Percentiles rank a stretch among this genome's conserved stretches.
phyloP scores from a whole-genome alignment of 2,113 vertebrate species.

The Peucedramus taeniatus region DNA sequence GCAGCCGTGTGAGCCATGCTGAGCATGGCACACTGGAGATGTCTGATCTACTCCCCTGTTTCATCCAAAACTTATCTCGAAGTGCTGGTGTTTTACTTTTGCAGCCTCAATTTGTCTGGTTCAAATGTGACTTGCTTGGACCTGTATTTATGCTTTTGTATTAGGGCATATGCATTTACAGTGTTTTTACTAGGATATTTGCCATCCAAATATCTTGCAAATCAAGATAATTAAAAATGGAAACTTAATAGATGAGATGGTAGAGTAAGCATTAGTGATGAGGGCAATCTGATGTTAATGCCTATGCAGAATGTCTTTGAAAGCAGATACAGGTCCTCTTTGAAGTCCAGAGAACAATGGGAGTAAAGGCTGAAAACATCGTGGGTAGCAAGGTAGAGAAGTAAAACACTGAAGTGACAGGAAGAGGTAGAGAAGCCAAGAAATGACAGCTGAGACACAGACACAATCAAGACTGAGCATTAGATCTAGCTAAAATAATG shows the following conservation, averaged over 20 bases:
- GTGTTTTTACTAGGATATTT: background rate
- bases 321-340: background rate
- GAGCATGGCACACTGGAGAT: slow-evolving; percentile 22
- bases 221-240: slow-evolving; percentile 1
- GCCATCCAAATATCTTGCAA: background rate
- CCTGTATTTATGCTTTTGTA: background rate
- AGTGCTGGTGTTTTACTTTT: background rate
- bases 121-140: background rate
- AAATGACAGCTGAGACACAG: background rate
- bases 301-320: background rate
- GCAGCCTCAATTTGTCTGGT: background rate
- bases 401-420: background rate
- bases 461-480: background rate
- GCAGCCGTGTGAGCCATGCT: background rate
- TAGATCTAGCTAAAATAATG: background rate
- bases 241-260: background rate
- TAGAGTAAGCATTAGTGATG: background rate
- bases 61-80: background rate
- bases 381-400: background rate
- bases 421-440: background rate
- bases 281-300: background rate
- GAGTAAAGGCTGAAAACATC: background rate
- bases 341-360: background rate
- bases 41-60: background rate
- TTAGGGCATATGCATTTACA: background rate